Evolutionary conservation across 2,113 vertebrate genomes (phyloP), one percentile per base, ranked within the genome.

Genomic region (Amphiprion percula): DNA sequence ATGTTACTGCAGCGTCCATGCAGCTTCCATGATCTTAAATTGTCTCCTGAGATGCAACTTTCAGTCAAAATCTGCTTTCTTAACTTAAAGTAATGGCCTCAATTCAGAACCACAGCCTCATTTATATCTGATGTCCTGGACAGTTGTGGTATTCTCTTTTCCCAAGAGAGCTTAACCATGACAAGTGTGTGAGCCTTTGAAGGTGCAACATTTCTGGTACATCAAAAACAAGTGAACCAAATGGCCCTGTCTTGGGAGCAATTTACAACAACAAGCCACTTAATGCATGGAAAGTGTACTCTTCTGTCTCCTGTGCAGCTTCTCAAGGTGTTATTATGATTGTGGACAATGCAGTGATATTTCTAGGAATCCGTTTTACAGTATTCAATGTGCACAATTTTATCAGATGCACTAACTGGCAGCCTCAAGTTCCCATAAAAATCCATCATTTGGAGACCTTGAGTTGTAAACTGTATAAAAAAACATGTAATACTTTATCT

Each of bases 71-170:
- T 47, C 75, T 72, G 33, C 23, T 21, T 79, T 81, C 54, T 56
- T 87, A 89, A 92, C 73, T 67, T 83, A 85, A 88, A 91, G 66
- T 82, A 85, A 93, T 88, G 86, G 72, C 65, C 30, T 70, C 77
- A 61, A 26, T 68, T 78, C 47, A 47, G 61, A 73, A 33, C 60
- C 54, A 39, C 62, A 62, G 66, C 67, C 56, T 84, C 74, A 65
- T 91, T 91, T 86, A 74, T 84, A 87, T 90, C 78, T 78, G 63
- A 83, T 86, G 74, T 56, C 26, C 26, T 14, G 58, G 90, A 90
- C 85, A 88, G 76, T 78, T 53, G 81, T 80, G 88, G 52, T 86
- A 80, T 87, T 91, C 81, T 90, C 74, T n/a, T 72, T 37, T 28
- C 77, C 82, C 62, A 17, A 23, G 59, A 64, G 46, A 63, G 79